phyloP scores from a whole-genome alignment of 2,888 invertebrate genomes.

The Agapostemon virescens region DNA sequence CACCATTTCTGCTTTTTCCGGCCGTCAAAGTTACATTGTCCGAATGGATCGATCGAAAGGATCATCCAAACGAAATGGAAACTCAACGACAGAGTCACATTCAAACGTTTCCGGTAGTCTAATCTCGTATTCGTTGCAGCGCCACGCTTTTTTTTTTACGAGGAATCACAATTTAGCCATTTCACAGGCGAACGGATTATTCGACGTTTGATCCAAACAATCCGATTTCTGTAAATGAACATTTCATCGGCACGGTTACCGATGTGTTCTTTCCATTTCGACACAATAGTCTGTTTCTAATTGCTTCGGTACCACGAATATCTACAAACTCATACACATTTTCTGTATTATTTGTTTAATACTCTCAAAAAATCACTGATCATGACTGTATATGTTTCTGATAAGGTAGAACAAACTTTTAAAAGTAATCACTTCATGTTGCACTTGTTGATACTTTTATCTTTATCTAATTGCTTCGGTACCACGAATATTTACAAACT shows the following conservation, averaged over 20 bases:
- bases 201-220: not conserved
- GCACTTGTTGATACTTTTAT: too few species aligned
- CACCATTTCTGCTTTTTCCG: not conserved
- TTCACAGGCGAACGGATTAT: not conserved
- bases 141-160: not conserved
- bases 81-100: conserved; percentile 22
- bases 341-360: too few species aligned
- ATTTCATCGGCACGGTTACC: not conserved
- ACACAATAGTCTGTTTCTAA: not conserved
- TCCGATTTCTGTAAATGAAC: not conserved
- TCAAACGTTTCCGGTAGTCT: conserved; percentile 23
- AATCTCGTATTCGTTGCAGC: conserved; percentile 22
- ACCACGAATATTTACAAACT: not conserved
- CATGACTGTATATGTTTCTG: too few species aligned
- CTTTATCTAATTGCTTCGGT: not conserved
- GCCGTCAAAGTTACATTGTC: conserved; percentile 29
- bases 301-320: not conserved
- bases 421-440: too few species aligned
- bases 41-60: conserved; percentile 34
- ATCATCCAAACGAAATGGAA: conserved; percentile 38
- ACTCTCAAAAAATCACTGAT: too few species aligned
- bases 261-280: not conserved
- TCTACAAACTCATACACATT: not conserved
- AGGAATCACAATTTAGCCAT: not conserved
- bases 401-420: too few species aligned